Evolutionary conservation across 2,113 vertebrate genomes (phyloP).

Genomic region (Poeciliopsis occidentalis): DNA sequence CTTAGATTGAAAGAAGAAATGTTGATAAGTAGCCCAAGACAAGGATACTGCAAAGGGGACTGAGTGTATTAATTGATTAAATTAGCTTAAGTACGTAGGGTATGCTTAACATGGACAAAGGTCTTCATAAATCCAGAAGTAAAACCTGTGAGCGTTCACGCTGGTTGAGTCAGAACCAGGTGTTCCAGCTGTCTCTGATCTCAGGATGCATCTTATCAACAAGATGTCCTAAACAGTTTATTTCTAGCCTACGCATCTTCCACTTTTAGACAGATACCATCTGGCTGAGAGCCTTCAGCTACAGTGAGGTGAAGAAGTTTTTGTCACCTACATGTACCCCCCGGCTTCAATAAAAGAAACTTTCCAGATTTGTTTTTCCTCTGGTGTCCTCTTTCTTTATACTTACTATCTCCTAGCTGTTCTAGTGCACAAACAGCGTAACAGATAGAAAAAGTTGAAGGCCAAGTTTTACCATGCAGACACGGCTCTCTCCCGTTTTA

Average conservation of each 20-base stretch:
- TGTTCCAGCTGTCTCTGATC: conserved; percentile 43
- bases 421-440: conserved; percentile 4
- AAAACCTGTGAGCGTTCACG: conserved; percentile 6
- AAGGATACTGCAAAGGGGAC: background rate
- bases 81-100: too few species aligned
- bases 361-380: conserved; percentile 16
- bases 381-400: background rate
- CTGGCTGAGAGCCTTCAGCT: conserved; percentile 50
- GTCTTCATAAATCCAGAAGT: background rate
- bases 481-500: conserved; percentile 40
- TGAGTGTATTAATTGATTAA: background rate
- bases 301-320: conserved; percentile 40
- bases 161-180: conserved; percentile 14
- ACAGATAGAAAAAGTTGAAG: conserved; percentile 49
- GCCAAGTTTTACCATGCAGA: conserved; percentile 43
- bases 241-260: conserved; percentile 37
- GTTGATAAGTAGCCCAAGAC: conserved; percentile 5
- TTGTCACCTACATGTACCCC: conserved; percentile 25
- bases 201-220: conserved; percentile 54
- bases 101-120: background rate
- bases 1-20: conserved; percentile 30
- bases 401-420: conserved; percentile 29
- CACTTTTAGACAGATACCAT: conserved; percentile 40
- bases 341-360: conserved; percentile 7
- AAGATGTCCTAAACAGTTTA: conserved; percentile 33